Conservation (phyloP, 1,140 invertebrate genomes). For the Pemphigus obesinymphae region DNA sequence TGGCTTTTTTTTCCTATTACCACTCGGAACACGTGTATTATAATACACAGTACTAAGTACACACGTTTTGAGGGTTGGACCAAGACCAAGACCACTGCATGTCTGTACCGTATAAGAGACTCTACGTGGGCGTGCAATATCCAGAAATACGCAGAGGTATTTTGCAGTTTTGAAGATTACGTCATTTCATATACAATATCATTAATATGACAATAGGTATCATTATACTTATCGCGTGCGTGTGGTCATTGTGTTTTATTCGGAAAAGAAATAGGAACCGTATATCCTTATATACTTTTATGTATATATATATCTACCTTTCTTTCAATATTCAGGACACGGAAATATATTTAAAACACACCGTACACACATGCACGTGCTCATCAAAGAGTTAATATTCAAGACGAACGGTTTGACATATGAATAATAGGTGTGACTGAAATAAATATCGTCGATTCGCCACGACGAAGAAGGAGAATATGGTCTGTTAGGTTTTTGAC, state of each 20-base stretch:
- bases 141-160: not conserved
- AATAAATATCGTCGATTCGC: not conserved
- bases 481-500: slow-evolving; percentile 1
- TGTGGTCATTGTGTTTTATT: not conserved
- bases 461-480: not conserved
- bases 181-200: not conserved
- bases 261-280: not conserved
- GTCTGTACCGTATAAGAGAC: not conserved
- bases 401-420: slow-evolving; percentile 5
- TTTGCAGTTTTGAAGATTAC: not conserved
- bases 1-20: too few species aligned
- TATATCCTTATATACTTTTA: not conserved
- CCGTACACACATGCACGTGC: not conserved
- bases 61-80: not conserved
- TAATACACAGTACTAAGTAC: not conserved
- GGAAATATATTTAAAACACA: not conserved
- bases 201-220: not conserved
- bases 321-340: too few species aligned
- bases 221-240: not conserved
- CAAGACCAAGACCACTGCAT: too few species aligned
- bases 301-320: too few species aligned
- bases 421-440: slow-evolving; percentile 28
- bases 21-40: too few species aligned
- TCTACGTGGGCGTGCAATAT: not conserved
- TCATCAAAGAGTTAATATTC: not conserved